A percentile compares a stretch with the other conserved stretches of the same genome.
Conservation (phyloP, 2,113 vertebrate genomes). For the Rhabdomys dilectus region DNA sequence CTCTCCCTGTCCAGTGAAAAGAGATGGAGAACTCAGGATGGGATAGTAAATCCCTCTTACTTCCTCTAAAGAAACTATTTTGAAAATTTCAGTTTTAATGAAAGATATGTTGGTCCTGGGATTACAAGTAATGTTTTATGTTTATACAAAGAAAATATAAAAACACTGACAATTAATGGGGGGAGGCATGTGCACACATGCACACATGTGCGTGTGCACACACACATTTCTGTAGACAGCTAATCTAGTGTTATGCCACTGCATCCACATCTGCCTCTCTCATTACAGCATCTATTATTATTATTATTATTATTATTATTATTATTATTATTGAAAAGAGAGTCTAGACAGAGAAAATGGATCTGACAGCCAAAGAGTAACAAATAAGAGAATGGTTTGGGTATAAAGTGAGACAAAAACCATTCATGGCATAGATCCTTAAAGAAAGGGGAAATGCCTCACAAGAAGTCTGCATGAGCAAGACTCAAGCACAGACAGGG, state of each 20-base stretch:
- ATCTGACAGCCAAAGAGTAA: not conserved
- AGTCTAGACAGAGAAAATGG: not conserved
- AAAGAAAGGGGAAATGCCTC: not conserved
- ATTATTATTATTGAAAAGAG: not conserved
- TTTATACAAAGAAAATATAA: not conserved
- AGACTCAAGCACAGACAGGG: not conserved
- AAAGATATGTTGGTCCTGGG: not conserved
- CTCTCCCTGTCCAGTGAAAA: not conserved
- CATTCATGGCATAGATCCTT: not conserved
- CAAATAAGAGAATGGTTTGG: not conserved
- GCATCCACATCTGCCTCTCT: not conserved
- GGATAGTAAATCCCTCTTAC: too few species aligned
- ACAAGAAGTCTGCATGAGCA: not conserved
- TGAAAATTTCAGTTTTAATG: not conserved
- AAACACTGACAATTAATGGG: not conserved
- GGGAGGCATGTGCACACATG: not conserved
- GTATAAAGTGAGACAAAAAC: not conserved
- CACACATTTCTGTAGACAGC: not conserved
- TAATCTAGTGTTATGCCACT: rapidly evolving
- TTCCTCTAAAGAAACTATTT: not conserved
- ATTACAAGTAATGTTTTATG: not conserved
- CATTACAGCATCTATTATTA: not conserved
- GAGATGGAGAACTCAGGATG: too few species aligned
- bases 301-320: too few species aligned
- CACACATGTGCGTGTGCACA: not conserved